Evolutionary conservation across 2,113 vertebrate genomes (phyloP).

Genomic region (Pachyramphus minor): DNA sequence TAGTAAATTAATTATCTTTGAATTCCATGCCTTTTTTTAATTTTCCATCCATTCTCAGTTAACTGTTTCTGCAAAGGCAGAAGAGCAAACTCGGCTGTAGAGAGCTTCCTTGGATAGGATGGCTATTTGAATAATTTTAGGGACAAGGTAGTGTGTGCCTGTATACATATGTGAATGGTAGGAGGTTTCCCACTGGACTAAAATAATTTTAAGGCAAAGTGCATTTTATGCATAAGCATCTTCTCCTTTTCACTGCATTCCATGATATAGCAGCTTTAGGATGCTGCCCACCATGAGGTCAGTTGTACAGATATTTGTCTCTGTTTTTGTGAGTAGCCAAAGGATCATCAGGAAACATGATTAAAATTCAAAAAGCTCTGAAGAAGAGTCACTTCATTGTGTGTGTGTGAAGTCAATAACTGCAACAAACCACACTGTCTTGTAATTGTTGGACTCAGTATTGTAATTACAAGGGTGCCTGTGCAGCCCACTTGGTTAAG

Average conservation of each 20-base stretch:
- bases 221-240: background rate
- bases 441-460: background rate
- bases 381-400: background rate
- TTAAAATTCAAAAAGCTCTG: constrained; percentile 17
- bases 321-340: background rate
- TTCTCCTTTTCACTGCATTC: background rate
- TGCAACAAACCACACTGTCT: background rate
- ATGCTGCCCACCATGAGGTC: background rate
- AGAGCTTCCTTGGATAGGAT: background rate
- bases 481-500: background rate
- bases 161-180: background rate
- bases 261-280: background rate
- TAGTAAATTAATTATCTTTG: background rate
- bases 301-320: background rate
- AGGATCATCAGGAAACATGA: constrained; percentile 18
- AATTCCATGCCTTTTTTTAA: background rate
- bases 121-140: background rate
- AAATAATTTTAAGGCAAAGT: background rate
- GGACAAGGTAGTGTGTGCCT: background rate
- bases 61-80: background rate
- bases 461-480: background rate
- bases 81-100: background rate
- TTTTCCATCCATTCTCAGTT: background rate
- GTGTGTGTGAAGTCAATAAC: background rate
- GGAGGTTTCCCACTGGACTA: background rate